Evolutionary conservation across 1,140 invertebrate genomes (phyloP).

Genomic region (Antheraea pernyi): DNA sequence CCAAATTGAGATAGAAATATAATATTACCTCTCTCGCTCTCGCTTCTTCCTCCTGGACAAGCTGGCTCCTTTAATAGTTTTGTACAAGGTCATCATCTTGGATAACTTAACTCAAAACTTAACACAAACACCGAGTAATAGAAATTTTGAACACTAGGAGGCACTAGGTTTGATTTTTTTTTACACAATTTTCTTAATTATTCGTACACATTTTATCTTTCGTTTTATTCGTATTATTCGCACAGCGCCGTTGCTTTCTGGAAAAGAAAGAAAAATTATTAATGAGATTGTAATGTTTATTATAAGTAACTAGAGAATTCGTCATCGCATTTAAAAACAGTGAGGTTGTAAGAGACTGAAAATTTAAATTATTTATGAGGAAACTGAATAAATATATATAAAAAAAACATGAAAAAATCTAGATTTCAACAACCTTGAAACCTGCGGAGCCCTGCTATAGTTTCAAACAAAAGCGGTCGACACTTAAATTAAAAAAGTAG

Average conservation of each 20-base stretch:
- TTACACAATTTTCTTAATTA: background rate
- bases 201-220: background rate
- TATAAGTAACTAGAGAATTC: no score
- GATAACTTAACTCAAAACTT: background rate
- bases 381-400: no score
- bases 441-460: no score
- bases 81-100: slow-evolving; percentile 74
- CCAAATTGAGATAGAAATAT: background rate
- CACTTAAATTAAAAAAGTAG: no score
- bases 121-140: slow-evolving; percentile 3
- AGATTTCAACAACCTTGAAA: no score
- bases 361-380: no score
- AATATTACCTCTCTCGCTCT: slow-evolving; percentile 55
- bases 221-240: slow-evolving; percentile 1
- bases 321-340: no score
- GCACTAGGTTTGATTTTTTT: background rate
- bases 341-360: no score
- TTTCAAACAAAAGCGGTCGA: no score
- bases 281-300: background rate
- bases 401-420: no score
- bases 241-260: background rate
- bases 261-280: background rate
- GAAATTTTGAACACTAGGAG: background rate
- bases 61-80: slow-evolving; percentile 70
- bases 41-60: slow-evolving; percentile 64